These are phyloP conservation scores for Aix galericulata DNA, from an alignment of 2,113 vertebrate genomes.

Conservation along the genomic window DNA sequence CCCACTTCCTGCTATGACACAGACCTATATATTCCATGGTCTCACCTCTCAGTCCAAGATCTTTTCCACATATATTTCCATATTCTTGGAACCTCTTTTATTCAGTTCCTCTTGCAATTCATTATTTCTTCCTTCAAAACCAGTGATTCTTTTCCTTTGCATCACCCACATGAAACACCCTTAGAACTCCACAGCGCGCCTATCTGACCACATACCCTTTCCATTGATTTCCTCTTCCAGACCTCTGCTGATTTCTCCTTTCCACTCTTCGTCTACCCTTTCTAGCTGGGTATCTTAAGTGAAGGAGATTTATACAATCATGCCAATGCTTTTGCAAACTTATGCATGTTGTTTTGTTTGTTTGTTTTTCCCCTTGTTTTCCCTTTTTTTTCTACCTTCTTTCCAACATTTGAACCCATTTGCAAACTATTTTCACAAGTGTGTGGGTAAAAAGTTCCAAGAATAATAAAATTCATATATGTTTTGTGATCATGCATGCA, in stretches of 20 bases:
- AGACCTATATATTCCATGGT: background rate
- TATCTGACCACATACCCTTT: background rate
- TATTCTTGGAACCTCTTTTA: background rate
- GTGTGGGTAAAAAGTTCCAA: background rate
- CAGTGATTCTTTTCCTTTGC: background rate
- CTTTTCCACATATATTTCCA: background rate
- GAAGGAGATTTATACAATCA: background rate
- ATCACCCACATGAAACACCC: background rate
- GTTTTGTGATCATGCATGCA: background rate
- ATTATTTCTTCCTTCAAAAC: background rate
- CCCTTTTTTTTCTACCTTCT: background rate
- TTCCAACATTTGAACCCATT: background rate
- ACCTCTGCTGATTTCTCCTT: background rate
- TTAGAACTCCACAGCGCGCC: background rate
- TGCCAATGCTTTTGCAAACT: background rate
- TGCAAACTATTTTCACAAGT: background rate
- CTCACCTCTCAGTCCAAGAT: background rate
- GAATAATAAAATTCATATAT: background rate
- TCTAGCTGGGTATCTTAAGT: background rate
- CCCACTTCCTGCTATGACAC: background rate
- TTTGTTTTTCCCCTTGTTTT: background rate
- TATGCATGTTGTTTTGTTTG: rapidly evolving
- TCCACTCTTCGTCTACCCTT: background rate
- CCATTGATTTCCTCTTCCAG: background rate
- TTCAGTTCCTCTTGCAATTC: background rate